Base-by-base conservation (phyloP, 92 coral and sea anemone species). In the Ricordea florida region DNA sequence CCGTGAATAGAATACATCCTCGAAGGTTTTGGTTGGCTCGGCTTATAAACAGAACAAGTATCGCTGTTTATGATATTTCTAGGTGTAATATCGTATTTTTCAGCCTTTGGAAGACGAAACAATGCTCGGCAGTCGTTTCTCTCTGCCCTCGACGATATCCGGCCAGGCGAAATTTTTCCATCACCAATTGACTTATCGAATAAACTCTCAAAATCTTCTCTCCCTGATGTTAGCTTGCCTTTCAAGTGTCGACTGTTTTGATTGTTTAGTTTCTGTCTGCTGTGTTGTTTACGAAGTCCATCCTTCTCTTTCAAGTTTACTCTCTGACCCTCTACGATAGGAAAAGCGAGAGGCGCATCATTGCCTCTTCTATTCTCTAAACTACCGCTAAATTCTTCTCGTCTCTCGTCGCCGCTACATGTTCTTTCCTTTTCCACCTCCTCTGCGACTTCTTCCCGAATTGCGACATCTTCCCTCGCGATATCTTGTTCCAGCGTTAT, bases 31-130 rank as follows among this genome's bases (percentile, higher is more conserved):
- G 40, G 41, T 24, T 56, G 64, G 26, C 31, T 56, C 24, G 56
- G 27, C 9, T 27, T 37, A 30, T 52, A 28, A n/a, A 77, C 66
- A 18, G 59, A 51, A 23, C 84, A 56, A 31, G 33, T 55, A 29
- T 65, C 38, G 44, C 57, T 53, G 43, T 28, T 33, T 29, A 77
- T 27, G 49, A 76, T 67, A 16, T 41, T 38, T 20, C 69, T 36
- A 9, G 68, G 68, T 27, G 68, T 66, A 26, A 78, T 78, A 37
- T 78, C 77, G 46, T 78, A 78, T 34, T 42, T 78, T 32, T 78
- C 84, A 6, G 71, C 84, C 47, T 40, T 78, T 6, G 84, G 84
- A 6, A 78, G 57, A 35, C 29, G 76, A 40, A 78, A 65, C 13
- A 57, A 36, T 9, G 77, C 29, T 41, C 84, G 48, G 14, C 36